These are phyloP conservation scores for Gymnoscopelus braueri DNA, from an alignment of 2,797 vertebrate genomes.

Conservation along the genomic window DNA sequence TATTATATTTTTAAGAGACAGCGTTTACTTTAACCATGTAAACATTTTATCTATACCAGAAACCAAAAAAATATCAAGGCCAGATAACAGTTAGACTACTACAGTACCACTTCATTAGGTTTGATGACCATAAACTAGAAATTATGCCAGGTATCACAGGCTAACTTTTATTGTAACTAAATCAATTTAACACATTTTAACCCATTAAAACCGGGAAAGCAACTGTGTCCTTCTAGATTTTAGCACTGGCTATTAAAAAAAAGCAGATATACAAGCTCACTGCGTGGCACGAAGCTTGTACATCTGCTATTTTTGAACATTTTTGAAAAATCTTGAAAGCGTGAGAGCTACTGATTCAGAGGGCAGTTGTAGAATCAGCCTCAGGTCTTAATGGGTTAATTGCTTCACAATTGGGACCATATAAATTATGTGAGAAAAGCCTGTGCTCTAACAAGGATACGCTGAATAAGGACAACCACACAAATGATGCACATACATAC, in stretches of 20 bases:
- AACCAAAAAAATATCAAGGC: slow-evolving; percentile 33
- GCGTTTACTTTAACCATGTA: neutral
- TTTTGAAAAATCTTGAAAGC: too few relatives aligned
- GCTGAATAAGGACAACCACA: neutral
- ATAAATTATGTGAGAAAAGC: neutral
- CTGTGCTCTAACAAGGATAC: neutral
- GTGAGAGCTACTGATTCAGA: too few relatives aligned
- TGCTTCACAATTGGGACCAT: too few relatives aligned
- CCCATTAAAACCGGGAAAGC: too few relatives aligned
- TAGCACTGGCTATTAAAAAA: too few relatives aligned
- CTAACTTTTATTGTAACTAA: neutral
- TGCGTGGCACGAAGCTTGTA: too few relatives aligned
- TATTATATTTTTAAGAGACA: neutral
- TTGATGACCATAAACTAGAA: neutral
- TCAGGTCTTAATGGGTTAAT: too few relatives aligned
- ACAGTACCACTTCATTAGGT: slow-evolving; percentile 21
- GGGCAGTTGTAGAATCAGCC: too few relatives aligned
- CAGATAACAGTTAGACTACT: slow-evolving; percentile 29
- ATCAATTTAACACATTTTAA: neutral
- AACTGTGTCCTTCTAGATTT: too few relatives aligned
- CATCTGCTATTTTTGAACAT: too few relatives aligned
- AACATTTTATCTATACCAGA: slow-evolving; percentile 34
- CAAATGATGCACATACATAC: slow-evolving; percentile 15
- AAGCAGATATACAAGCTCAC: too few relatives aligned
- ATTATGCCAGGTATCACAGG: slow-evolving; percentile 11